Conservation (phyloP, 2,113 vertebrate genomes). For the Acrocephalus arundinaceus region DNA sequence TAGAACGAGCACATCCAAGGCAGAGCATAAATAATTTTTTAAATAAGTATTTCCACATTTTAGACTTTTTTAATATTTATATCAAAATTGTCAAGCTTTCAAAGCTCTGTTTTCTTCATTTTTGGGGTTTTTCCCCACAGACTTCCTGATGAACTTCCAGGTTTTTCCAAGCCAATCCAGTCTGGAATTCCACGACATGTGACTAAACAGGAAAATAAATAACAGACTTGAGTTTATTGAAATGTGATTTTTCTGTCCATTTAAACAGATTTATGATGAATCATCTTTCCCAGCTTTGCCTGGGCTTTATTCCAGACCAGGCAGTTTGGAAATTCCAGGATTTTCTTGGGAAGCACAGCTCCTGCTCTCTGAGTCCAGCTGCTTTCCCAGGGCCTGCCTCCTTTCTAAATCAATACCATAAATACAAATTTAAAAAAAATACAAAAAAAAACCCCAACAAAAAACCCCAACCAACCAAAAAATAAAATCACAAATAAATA, state of each 20-base stretch:
- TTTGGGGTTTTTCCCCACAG: not conserved
- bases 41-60: not conserved
- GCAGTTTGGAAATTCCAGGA: not conserved
- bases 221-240: not conserved
- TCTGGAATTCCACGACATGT: not conserved
- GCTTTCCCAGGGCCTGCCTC: not conserved
- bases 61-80: not conserved
- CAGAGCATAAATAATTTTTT: not conserved
- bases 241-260: not conserved
- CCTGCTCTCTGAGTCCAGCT: no score
- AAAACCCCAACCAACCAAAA: no score
- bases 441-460: no score
- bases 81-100: not conserved
- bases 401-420: no score
- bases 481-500: not conserved
- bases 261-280: accelerated
- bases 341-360: not conserved
- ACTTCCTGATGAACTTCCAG: not conserved
- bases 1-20: not conserved
- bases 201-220: not conserved
- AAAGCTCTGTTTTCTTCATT: not conserved
- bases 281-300: not conserved
- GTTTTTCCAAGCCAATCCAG: not conserved
- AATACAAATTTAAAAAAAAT: not conserved
- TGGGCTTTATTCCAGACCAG: not conserved